Percentiles rank a stretch among this genome's conserved stretches.
Conservation (phyloP, 2,888 invertebrate species). For the Alloplasta piceator region DNA sequence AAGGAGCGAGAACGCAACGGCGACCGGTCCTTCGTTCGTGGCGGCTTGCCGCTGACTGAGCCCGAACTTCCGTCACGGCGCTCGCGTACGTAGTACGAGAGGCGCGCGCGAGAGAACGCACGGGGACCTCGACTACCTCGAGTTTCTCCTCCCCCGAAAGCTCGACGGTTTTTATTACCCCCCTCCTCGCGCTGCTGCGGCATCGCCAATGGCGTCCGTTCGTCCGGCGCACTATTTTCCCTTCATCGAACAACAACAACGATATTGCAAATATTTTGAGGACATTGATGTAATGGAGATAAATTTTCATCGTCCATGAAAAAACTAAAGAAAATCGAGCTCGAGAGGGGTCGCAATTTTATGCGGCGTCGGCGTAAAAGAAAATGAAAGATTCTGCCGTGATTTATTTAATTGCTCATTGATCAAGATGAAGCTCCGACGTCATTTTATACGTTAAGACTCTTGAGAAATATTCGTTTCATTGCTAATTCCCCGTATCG, state of each 20-base stretch:
- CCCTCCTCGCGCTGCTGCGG: constrained; percentile 60
- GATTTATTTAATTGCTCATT: too few relatives aligned
- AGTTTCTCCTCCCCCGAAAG: constrained; percentile 59
- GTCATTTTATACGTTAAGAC: too few relatives aligned
- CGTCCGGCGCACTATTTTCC: constrained; percentile 24
- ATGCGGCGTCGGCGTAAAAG: too few relatives aligned
- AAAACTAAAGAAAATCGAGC: too few relatives aligned
- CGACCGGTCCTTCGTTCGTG: constrained; percentile 70
- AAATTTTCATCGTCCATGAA: too few relatives aligned
- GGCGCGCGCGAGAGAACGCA: constrained; percentile 66
- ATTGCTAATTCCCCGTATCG: too few relatives aligned
- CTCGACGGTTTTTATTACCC: constrained; percentile 58
- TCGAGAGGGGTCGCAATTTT: too few relatives aligned
- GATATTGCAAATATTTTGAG: not conserved
- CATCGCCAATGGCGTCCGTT: constrained; percentile 65
- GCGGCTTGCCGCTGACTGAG: constrained; percentile 82
- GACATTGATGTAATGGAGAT: too few relatives aligned
- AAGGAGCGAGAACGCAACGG: constrained; percentile 47
- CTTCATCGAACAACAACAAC: constrained; percentile 24
- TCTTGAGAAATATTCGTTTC: too few relatives aligned
- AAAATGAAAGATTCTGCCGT: too few relatives aligned
- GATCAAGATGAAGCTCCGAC: too few relatives aligned
- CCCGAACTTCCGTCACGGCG: constrained; percentile 71
- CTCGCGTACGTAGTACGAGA: constrained; percentile 74
- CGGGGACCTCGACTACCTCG: constrained; percentile 62